These are phyloP conservation scores for Microtus montanus DNA, from an alignment of 2,113 vertebrate species.

Conservation along the genomic window DNA sequence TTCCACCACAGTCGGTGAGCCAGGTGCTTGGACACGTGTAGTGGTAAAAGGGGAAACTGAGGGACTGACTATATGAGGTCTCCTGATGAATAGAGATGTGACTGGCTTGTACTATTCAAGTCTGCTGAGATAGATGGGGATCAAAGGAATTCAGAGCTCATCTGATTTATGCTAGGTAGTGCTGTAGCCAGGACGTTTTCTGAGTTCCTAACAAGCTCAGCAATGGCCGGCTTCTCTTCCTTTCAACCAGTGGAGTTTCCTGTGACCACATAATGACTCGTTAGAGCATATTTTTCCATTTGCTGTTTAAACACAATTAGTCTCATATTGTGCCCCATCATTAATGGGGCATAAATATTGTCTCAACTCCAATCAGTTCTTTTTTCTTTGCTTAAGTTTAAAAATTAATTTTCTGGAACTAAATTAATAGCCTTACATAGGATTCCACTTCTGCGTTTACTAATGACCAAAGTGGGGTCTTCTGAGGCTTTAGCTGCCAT, in stretches of 20 bases:
- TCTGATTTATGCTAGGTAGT: too few relatives aligned
- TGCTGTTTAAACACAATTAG: constrained; percentile 34
- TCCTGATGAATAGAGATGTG: fast-evolving
- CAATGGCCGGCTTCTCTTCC: not conserved
- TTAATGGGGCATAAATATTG: not conserved
- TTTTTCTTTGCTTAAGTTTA: constrained; percentile 10
- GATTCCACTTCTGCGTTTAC: not conserved
- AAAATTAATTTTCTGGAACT: constrained; percentile 56
- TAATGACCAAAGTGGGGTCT: not conserved
- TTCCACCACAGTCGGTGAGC: not conserved
- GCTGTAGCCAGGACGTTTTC: fast-evolving
- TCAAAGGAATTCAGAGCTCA: fast-evolving
- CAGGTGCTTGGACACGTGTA: fast-evolving
- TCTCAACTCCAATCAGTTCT: not conserved
- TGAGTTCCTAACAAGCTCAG: too few relatives aligned
- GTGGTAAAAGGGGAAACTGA: not conserved
- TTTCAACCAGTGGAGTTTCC: not conserved
- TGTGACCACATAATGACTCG: not conserved
- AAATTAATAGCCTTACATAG: not conserved
- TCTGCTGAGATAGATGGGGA: too few relatives aligned
- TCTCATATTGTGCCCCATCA: not conserved
- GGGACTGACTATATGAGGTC: not conserved
- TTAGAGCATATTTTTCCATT: not conserved
- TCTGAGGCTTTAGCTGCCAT: not conserved
- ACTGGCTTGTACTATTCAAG: not conserved